Evolutionary conservation across 2,797 vertebrate genomes (phyloP), one percentile per base, ranked within the genome.

Genomic region (Parotocinclus haroldoi): DNA sequence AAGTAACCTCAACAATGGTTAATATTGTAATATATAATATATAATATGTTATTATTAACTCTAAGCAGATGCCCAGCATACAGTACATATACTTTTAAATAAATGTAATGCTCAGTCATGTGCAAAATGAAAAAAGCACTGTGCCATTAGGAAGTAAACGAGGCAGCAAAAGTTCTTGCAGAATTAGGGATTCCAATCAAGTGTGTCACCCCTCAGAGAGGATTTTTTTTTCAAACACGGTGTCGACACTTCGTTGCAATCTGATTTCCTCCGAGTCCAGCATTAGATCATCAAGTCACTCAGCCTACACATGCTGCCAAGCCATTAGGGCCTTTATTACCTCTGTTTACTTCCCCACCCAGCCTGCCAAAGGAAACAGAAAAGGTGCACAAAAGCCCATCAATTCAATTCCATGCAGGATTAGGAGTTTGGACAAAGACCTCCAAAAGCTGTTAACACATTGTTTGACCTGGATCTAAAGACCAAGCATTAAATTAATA

Each of bases 261-360:
- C 63, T 78, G 76, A 84, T 84, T 80, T 84, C 78, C 79, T 76
- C 58, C 13, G 72, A 77, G 79, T 58, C 63, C 54, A 36, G 9
- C 59, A 56, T 72, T 77, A 76, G 45, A 80, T 83, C 72, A 73
- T 49, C 72, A 63, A 79, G 61, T 74, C 80, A 65, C 55, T 72
- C 66, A 66, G 42, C 13, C 50, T 67, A 52, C 60, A 67, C 6
- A 73, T 44, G 68, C n/a, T 36, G 55, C 69, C 58, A 44, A 6
- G 56, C 60, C 62, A 45, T 66, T 69, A 69, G 52, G 66, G 76
- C 64, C 73, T 78, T 72, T 62, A 49, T 40, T 52, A 19, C 16
- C 48, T 60, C 14, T 27, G 73, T 77, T 78, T 75, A 39, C 62
- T 58, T 63, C 67, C 55, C 48, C 58, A 72, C 75, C 79, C 69